phyloP scores from a whole-genome alignment of 2,888 invertebrate genomes.

The Phengaris arion region DNA sequence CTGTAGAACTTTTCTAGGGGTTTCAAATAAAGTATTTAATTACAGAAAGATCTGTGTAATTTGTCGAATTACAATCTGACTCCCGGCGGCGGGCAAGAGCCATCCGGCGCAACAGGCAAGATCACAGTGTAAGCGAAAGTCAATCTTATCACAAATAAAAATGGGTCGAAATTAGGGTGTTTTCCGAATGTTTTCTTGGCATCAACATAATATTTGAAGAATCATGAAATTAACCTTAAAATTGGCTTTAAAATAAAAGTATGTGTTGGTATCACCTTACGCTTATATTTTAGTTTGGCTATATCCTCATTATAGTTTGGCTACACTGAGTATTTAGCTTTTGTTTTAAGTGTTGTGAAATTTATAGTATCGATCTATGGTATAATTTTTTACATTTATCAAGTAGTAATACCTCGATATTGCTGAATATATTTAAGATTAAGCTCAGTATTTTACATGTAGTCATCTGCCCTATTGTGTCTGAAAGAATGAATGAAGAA shows the following conservation, averaged over 20 bases:
- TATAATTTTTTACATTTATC: too few relatives aligned
- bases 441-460: too few relatives aligned
- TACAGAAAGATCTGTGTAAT: conserved; percentile 65
- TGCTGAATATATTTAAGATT: too few relatives aligned
- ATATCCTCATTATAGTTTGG: too few relatives aligned
- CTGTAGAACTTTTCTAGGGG: not conserved
- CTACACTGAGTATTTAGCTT: too few relatives aligned
- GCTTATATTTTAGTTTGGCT: too few relatives aligned
- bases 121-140: not conserved
- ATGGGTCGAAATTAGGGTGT: not conserved
- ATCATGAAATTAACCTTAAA: not conserved
- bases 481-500: not conserved
- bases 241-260: not conserved
- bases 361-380: too few relatives aligned
- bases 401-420: too few relatives aligned
- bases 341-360: too few relatives aligned
- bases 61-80: conserved; percentile 72
- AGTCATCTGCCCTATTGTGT: too few relatives aligned
- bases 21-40: conserved; percentile 58
- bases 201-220: not conserved
- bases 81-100: conserved; percentile 65
- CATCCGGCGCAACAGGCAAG: conserved; percentile 74
- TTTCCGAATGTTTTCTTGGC: not conserved
- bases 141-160: not conserved
- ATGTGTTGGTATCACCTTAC: too few relatives aligned